Base-by-base conservation (phyloP, 2,113 vertebrate species). In the Poeciliopsis retropinna region DNA sequence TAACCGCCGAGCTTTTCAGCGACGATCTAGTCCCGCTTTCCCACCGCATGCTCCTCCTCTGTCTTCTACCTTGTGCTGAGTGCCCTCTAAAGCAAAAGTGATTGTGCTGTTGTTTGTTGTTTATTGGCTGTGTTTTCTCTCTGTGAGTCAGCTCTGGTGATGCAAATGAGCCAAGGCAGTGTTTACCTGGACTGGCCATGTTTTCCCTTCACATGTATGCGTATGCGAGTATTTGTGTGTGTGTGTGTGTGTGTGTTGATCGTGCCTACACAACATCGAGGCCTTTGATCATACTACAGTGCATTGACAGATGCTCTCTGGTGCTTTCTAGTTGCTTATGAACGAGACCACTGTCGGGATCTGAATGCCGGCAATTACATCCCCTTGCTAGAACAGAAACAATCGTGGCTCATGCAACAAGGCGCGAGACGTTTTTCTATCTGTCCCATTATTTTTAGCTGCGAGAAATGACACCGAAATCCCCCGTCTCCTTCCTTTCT, bases 291-390 rank as follows among this genome's bases (percentile, higher is more conserved):
- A 90, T 87, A 75, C 88, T 82, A 87, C 89, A 86, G 83, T 85
- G 89, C 89, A 91, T 88, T 91, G 92, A 91, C 90, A 89, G 91
- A 92, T 92, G 88, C 90, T 92, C 91, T 93, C 89, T 88, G 86
- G 85, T 89, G 88, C 88, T 88, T 91, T 89, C 86, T 90, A 90
- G 77, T 91, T 88, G 86, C 91, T 90, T 89, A 85, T 83, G 89
- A 93, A 90, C 81, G 39, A 88, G 84, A 83, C 85, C 86, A 84
- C 86, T 80, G 91, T 88, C 82, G 62, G 87, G 85, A 91, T 91
- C 81, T 88, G 86, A 91, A 88, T 89, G 89, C 84, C 89, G 89
- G 86, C 91, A 91, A 92, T 91, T 91, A 91, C 89, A 91, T 88
- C 87, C 79, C 77, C 84, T 81, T 60, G 81, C 83, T 84, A 75